Percentiles rank a stretch among this genome's conserved stretches.
Conservation (phyloP, 2,888 invertebrate genomes). For the Caenorhabditis sp. region DNA sequence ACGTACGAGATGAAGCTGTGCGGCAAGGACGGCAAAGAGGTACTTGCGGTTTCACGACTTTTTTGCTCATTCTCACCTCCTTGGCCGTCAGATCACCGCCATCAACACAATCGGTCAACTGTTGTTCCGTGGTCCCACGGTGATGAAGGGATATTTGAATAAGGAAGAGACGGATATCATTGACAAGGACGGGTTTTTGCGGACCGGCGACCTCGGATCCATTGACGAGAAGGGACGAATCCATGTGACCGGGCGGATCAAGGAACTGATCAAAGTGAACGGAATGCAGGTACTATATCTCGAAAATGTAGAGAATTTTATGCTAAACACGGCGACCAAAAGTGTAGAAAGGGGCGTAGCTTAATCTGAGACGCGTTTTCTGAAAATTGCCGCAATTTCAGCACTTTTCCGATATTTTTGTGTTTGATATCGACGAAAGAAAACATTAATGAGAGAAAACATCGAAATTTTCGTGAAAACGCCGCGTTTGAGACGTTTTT, state of each 20-base stretch:
- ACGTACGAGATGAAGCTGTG: conserved; percentile 51
- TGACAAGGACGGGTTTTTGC: conserved; percentile 57
- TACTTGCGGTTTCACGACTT: not conserved
- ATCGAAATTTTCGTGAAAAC: too few species aligned
- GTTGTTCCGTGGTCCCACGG: conserved; percentile 61
- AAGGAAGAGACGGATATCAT: conserved; percentile 40
- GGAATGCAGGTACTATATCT: conserved; percentile 54
- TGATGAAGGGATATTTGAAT: conserved; percentile 65
- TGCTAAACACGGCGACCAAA: too few species aligned
- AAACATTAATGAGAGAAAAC: too few species aligned
- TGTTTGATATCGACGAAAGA: too few species aligned
- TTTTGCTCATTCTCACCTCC: too few species aligned
- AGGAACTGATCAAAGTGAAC: conserved; percentile 57
- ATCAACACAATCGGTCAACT: conserved; percentile 53
- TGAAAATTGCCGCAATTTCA: too few species aligned
- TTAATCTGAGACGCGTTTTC: too few species aligned
- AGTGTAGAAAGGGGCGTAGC: too few species aligned
- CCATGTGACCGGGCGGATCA: conserved; percentile 46
- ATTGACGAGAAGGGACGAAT: conserved; percentile 48
- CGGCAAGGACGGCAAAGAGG: conserved; percentile 30
- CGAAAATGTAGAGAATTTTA: not conserved
- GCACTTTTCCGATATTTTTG: too few species aligned
- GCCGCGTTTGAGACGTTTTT: too few species aligned
- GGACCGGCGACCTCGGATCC: conserved; percentile 54
- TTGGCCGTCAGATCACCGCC: conserved; percentile 27